Conservation (phyloP, 2,797 vertebrate species). For the Hyperoplus lanceolatus region DNA sequence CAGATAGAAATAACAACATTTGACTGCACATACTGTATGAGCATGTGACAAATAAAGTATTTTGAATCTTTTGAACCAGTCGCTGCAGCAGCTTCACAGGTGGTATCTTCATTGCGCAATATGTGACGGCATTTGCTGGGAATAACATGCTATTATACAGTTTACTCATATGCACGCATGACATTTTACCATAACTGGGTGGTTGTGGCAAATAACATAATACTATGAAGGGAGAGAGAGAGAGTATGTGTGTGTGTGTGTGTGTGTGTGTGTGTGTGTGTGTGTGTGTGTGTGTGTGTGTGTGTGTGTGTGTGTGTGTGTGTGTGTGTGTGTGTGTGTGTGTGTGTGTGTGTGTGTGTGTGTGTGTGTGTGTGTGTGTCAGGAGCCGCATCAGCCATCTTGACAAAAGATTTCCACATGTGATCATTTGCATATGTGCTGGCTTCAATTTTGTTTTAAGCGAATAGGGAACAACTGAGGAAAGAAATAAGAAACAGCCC, state of each 20-base stretch:
- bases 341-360: no score
- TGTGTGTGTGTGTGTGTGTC: conserved; percentile 4
- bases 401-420: conserved; percentile 38
- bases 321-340: no score
- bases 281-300: no score
- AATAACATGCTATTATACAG: conserved; percentile 20
- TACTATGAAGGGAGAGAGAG: background rate
- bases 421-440: conserved; percentile 45
- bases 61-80: background rate
- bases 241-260: background rate
- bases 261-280: no score
- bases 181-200: conserved; percentile 15
- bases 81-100: conserved; percentile 17
- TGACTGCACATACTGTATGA: no score
- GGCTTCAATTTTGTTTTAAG: conserved; percentile 46
- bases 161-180: conserved; percentile 13
- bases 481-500: background rate
- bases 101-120: conserved; percentile 5
- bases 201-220: conserved; percentile 10
- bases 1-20: background rate
- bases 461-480: conserved; percentile 27
- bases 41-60: no score
- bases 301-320: no score
- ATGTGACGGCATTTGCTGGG: conserved; percentile 29
- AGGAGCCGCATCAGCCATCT: conserved; percentile 36